Evolutionary conservation across 2,888 invertebrate genomes (phyloP).

Genomic region (Eupeodes latifasciatus): DNA sequence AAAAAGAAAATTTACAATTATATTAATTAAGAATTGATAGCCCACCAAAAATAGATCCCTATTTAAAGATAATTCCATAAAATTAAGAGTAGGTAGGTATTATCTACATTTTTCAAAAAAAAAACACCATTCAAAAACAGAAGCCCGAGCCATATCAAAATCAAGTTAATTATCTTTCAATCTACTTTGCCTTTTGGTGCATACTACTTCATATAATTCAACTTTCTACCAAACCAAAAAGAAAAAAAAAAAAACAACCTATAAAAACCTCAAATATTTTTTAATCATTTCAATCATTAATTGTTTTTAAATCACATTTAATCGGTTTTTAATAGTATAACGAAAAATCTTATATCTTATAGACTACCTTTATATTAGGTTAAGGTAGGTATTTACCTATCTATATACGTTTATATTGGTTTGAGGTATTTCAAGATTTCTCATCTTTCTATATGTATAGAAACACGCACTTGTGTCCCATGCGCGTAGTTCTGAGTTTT

Average conservation of each 20-base stretch:
- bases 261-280: constrained; percentile 61
- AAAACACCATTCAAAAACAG: constrained; percentile 64
- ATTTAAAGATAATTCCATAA: constrained; percentile 36
- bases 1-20: constrained; percentile 32
- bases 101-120: constrained; percentile 8
- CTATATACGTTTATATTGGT: background rate
- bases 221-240: constrained; percentile 55
- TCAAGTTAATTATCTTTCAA: constrained; percentile 67
- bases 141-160: constrained; percentile 60
- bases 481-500: constrained; percentile 72
- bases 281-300: constrained; percentile 70
- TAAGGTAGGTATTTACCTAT: too few relatives aligned
- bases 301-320: constrained; percentile 76
- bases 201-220: constrained; percentile 70
- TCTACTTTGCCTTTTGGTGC: constrained; percentile 55
- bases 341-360: constrained; percentile 17
- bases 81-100: too few relatives aligned
- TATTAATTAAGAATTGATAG: constrained; percentile 56
- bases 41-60: constrained; percentile 44
- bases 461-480: constrained; percentile 74
- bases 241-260: constrained; percentile 44
- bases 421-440: constrained; percentile 5
- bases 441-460: constrained; percentile 34
- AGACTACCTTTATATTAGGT: background rate
- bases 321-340: constrained; percentile 75